phyloP scores from a whole-genome alignment of 2,888 invertebrate genomes.

The Taenaris catops region DNA sequence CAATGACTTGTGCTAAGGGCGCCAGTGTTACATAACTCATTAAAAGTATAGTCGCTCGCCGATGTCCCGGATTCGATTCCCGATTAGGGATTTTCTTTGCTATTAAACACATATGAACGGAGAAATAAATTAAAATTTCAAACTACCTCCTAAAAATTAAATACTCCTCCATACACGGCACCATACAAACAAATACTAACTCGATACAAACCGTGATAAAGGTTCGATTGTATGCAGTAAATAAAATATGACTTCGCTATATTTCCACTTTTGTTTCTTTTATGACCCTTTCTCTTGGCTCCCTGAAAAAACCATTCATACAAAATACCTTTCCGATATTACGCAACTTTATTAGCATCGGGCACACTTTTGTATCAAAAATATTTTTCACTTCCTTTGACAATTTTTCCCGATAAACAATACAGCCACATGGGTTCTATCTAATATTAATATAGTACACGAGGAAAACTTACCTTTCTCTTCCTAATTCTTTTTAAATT shows the following conservation, averaged over 20 bases:
- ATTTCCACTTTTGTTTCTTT: constrained; percentile 76
- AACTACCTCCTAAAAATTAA: too few relatives aligned
- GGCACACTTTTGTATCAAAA: constrained; percentile 71
- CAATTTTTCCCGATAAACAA: constrained; percentile 57
- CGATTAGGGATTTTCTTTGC: too few relatives aligned
- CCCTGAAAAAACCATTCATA: constrained; percentile 67
- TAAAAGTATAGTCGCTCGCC: too few relatives aligned
- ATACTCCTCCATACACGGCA: constrained; percentile 57
- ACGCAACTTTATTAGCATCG: constrained; percentile 74
- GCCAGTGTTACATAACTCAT: too few relatives aligned
- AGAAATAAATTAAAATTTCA: too few relatives aligned
- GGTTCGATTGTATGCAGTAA: constrained; percentile 78
- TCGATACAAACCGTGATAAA: constrained; percentile 73
- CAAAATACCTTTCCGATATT: constrained; percentile 76
- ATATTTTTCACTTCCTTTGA: constrained; percentile 66
- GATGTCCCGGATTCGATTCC: too few relatives aligned
- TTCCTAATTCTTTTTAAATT: too few relatives aligned
- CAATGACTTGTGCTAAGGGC: too few relatives aligned
- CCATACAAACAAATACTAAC: constrained; percentile 60
- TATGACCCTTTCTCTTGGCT: constrained; percentile 68
- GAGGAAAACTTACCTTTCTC: too few relatives aligned
- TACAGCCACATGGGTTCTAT: background rate
- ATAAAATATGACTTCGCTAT: constrained; percentile 78
- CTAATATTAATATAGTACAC: background rate
- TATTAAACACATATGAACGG: too few relatives aligned